These are phyloP conservation scores for Tolypeutes matacus DNA, from an alignment of 2,797 vertebrate genomes.

Conservation along the genomic window DNA sequence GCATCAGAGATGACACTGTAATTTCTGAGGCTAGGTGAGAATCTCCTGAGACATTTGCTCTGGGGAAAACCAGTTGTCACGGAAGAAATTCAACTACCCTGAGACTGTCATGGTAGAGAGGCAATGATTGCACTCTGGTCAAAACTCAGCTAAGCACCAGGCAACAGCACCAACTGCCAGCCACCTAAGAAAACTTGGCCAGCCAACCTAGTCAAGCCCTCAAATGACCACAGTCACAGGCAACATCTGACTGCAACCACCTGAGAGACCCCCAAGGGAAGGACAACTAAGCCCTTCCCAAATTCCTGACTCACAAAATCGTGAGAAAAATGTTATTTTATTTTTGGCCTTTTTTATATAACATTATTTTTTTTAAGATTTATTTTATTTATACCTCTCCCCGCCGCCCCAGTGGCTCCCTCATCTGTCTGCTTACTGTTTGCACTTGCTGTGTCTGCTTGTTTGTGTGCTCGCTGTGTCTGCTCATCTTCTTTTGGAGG, in stretches of 20 bases:
- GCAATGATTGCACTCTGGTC: neutral
- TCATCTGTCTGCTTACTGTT: too few relatives aligned
- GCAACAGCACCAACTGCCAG: neutral
- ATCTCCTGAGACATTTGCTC: neutral
- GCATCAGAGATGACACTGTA: neutral
- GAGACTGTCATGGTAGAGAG: neutral
- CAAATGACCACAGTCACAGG: neutral
- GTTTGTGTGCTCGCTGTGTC: too few relatives aligned
- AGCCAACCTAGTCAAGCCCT: neutral
- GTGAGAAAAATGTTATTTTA: neutral
- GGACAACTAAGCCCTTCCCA: neutral
- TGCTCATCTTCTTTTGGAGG: too few relatives aligned
- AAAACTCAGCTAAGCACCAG: neutral
- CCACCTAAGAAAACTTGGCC: neutral
- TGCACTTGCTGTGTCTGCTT: too few relatives aligned
- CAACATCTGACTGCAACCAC: neutral
- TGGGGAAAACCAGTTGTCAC: neutral
- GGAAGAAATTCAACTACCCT: neutral
- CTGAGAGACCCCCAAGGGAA: neutral
- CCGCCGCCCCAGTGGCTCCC: too few relatives aligned
- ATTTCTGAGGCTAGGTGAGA: slow-evolving; percentile 2
- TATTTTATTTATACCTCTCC: too few relatives aligned
- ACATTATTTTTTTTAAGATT: too few relatives aligned
- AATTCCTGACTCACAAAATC: neutral
- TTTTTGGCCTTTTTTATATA: too few relatives aligned